phyloP scores from a whole-genome alignment of 2,888 invertebrate genomes.

The Gnatocerus cornutus region DNA sequence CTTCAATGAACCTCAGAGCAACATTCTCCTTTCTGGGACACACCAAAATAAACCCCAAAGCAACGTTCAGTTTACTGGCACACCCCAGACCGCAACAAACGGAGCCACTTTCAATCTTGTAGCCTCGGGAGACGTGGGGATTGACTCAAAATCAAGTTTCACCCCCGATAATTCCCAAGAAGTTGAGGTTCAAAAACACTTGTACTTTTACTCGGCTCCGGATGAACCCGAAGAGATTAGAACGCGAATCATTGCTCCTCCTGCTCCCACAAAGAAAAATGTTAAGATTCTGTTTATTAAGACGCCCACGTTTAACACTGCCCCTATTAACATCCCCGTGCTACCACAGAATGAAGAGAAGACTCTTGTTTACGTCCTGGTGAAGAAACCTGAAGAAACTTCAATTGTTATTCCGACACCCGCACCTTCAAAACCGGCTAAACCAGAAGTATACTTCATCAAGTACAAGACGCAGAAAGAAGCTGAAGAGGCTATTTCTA shows the following conservation, averaged over 20 bases:
- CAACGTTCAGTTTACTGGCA: too few relatives aligned
- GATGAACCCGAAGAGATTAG: constrained; percentile 62
- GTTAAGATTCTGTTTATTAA: constrained; percentile 72
- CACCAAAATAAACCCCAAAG: too few relatives aligned
- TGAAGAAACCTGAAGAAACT: constrained; percentile 81
- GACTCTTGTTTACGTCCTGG: constrained; percentile 68
- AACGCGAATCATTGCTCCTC: constrained; percentile 56
- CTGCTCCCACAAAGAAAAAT: constrained; percentile 66
- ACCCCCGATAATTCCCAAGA: constrained; percentile 8
- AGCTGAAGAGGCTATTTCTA: constrained; percentile 53
- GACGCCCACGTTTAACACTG: constrained; percentile 62
- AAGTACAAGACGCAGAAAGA: constrained; percentile 82
- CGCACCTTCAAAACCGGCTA: constrained; percentile 85
- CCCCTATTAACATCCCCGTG: constrained; percentile 59
- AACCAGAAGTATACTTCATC: constrained; percentile 93
- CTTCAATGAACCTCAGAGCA: too few relatives aligned
- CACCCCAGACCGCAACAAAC: too few relatives aligned
- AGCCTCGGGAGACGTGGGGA: background rate
- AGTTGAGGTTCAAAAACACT: constrained; percentile 61
- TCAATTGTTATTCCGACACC: constrained; percentile 85
- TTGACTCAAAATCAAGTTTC: background rate
- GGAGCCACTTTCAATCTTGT: background rate
- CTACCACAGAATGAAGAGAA: constrained; percentile 64
- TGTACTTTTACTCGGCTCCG: constrained; percentile 67
- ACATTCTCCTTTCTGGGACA: background rate